Evolutionary conservation across 1,140 invertebrate genomes (phyloP).

Genomic region (Phymastichus coffea): DNA sequence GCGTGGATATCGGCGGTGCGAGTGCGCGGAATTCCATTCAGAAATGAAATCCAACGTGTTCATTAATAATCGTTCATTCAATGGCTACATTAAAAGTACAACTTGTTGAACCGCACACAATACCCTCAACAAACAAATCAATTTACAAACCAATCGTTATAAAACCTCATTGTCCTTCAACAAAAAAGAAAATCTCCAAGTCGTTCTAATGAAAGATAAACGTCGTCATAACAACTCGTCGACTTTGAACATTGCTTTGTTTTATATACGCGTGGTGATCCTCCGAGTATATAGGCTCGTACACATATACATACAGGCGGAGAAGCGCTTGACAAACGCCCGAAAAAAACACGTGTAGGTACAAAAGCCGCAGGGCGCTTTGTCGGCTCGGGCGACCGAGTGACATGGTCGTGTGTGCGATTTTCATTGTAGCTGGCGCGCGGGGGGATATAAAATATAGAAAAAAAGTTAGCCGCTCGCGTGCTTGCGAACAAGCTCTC

Average conservation of each 20-base stretch:
- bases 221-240: constrained; percentile 17
- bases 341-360: constrained; percentile 7
- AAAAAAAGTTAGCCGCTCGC: too few species aligned
- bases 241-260: constrained; percentile 14
- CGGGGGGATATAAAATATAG: constrained; percentile 13
- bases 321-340: background rate
- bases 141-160: background rate
- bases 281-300: background rate
- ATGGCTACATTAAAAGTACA: background rate
- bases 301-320: background rate
- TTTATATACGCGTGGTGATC: background rate
- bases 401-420: constrained; percentile 28
- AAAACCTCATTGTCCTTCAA: background rate
- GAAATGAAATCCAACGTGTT: too few species aligned
- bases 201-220: constrained; percentile 20
- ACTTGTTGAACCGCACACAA: constrained; percentile 6
- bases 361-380: constrained; percentile 23
- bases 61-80: background rate
- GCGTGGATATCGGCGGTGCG: too few species aligned
- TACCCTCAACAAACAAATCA: constrained; percentile 2
- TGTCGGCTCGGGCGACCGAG: constrained; percentile 21
- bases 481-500: background rate
- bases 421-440: constrained; percentile 29
- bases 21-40: too few species aligned
- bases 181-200: background rate